Base-by-base conservation (phyloP, 2,797 vertebrate genomes). In the Rhinophrynus dorsalis region DNA sequence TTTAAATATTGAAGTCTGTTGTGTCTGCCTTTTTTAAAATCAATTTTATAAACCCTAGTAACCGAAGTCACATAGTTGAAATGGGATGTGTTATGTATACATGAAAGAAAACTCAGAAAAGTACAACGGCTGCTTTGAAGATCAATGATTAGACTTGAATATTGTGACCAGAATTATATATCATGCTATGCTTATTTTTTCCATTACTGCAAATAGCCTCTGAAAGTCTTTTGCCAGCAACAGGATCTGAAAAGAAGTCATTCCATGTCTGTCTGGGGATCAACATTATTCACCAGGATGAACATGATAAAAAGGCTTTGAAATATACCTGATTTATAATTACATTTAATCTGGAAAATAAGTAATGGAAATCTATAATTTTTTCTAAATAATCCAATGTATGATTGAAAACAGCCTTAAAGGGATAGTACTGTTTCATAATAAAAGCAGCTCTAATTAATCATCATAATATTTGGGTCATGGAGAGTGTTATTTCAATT, bases 101-200 rank as follows among this genome's bases (percentile, higher is more conserved):
- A 62, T 70, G 67, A 70, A 70, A 70, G 67, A 40, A 42, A 55
- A 2, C 20, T 62, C 58, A 55, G 58, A 45, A 54, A 70, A 45
- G 67, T 70, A 62, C 37, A 70, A 56, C 67, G 47, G 48, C 58
- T 44, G 48, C 67, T 70, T 70, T 70, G 67, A 70, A 70, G 67
- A 70, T 70, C 67, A 70, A 62, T 54, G 58, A 70, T 45, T 70
- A 62, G 57, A 35, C 67, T 62, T 54, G 29, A 70, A 55, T 62
- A 62, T 13, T 61, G 67, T 70, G 67, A 69, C 67, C 44, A 61
- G 50, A 70, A 70, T 63, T 55, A 62, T 48, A 55, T 27, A 45
- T 61, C 57, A 54, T 26, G 42, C 56, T 61, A 44, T 55, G 48
- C n/a, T n/a, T n/a, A n/a, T n/a, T 54, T 44, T 70, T 70, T 55